These are phyloP conservation scores for Apamea monoglypha DNA, from an alignment of 2,888 invertebrate species.

Conservation along the genomic window DNA sequence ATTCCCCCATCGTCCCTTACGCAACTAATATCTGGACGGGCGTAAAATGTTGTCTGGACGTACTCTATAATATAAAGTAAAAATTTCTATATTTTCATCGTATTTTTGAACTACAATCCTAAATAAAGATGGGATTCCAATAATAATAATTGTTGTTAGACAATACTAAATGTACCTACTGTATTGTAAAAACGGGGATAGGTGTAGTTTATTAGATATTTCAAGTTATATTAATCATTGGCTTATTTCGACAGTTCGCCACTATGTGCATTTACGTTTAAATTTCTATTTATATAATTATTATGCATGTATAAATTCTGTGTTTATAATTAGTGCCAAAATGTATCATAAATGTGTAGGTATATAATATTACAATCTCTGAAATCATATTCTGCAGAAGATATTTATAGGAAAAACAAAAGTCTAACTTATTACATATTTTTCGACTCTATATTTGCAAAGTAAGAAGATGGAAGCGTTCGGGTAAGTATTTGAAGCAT, in stretches of 20 bases:
- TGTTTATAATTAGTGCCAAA: constrained; percentile 76
- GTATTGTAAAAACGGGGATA: constrained; percentile 72
- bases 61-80: constrained; percentile 10
- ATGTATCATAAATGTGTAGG: constrained; percentile 62
- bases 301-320: constrained; percentile 55
- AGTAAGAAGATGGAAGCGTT: constrained; percentile 50
- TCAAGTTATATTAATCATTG: constrained; percentile 57
- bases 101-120: constrained; percentile 31
- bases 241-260: constrained; percentile 45
- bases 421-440: constrained; percentile 65
- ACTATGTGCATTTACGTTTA: constrained; percentile 70
- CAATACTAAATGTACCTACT: constrained; percentile 63
- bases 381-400: constrained; percentile 39
- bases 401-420: constrained; percentile 53
- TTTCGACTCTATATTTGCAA: constrained; percentile 70
- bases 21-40: background rate
- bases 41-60: constrained; percentile 9
- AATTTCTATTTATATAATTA: constrained; percentile 62
- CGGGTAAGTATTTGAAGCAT: constrained; percentile 66
- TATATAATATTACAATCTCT: constrained; percentile 49
- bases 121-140: constrained; percentile 38
- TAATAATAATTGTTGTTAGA: constrained; percentile 52
- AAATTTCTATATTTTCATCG: constrained; percentile 24
- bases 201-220: constrained; percentile 69
- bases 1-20: background rate